Percentiles rank a stretch among this genome's conserved stretches.
Evolutionary conservation across 2,888 invertebrate species (phyloP).

Genomic region (Orthosia incerta): DNA sequence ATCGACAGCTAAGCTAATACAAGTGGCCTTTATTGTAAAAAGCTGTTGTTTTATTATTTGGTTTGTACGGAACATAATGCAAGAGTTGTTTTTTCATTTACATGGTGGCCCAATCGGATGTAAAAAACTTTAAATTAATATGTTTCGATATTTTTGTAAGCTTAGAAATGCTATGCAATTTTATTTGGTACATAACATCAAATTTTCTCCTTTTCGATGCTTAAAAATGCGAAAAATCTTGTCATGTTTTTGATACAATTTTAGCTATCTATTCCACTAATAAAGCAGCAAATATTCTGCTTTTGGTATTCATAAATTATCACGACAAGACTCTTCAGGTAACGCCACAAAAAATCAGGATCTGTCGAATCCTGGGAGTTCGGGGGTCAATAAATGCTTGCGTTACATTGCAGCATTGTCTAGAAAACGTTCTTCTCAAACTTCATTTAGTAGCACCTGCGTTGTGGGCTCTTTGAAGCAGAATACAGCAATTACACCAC

Average conservation of each 20-base stretch:
- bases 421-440: background rate
- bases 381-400: background rate
- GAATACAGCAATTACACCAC: background rate
- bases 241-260: no score
- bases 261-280: no score
- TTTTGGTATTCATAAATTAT: background rate
- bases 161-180: no score
- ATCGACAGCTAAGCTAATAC: background rate
- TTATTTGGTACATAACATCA: no score
- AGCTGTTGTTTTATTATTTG: conserved; percentile 3
- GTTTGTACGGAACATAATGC: background rate
- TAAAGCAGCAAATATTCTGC: background rate
- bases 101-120: no score
- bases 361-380: background rate
- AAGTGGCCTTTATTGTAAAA: background rate
- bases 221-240: no score
- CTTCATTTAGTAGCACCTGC: background rate
- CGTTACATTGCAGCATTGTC: background rate
- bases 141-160: no score
- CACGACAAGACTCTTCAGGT: background rate
- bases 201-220: no score
- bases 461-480: background rate
- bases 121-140: no score
- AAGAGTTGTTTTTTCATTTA: background rate
- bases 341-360: background rate